Evolutionary conservation across 2,888 invertebrate genomes (phyloP), one percentile per base, ranked within the genome.

Genomic region (Ligdia adustata): DNA sequence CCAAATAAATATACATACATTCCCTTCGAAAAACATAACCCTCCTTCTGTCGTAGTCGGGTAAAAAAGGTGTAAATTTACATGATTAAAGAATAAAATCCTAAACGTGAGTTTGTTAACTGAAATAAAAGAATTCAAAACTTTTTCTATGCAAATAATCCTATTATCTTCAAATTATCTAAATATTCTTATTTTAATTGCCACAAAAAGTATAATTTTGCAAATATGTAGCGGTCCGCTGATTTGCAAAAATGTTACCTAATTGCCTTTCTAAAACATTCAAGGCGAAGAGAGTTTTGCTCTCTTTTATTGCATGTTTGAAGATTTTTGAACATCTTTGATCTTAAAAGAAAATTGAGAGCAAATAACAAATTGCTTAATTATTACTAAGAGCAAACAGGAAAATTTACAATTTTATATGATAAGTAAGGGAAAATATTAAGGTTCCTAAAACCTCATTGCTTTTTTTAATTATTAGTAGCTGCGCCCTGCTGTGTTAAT

Each of bases 251-350:
- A 37, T 44, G 27, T 40, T 41, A 22, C 45, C 38, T 45, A 47
- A 52, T 42, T 50, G 27, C 49, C 29, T 45, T 42, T 47, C 38
- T 48, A 52, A 54, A 44, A 51, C 48, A 45, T 44, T 33, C n/a
- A 29, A n/a, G 16, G 27, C 37, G 26, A 48, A 48, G 24, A 4
- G 13, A 33, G 43, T 24, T 41, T 43, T 28, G 22, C 27, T 48
- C 38, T 38, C 38, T 15, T 22, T 31, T 15, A 38, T 16, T 48
- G 42, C 43, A 42, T 38, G 33, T 20, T 20, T 2, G 22, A 9
- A 14, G 26, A 11, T 37, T 34, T 35, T 22, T 27, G 31, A 26
- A 41, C 24, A 18, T 14, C 46, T 46, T 46, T 46, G 39, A 37
- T 37, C 9, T 27, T 9, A n/a, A n/a, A n/a, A n/a, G n/a, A n/a